Percentiles rank a stretch among this genome's conserved stretches.
Evolutionary conservation across 2,888 invertebrate species (phyloP).

Genomic region (Luperina nickerlii): DNA sequence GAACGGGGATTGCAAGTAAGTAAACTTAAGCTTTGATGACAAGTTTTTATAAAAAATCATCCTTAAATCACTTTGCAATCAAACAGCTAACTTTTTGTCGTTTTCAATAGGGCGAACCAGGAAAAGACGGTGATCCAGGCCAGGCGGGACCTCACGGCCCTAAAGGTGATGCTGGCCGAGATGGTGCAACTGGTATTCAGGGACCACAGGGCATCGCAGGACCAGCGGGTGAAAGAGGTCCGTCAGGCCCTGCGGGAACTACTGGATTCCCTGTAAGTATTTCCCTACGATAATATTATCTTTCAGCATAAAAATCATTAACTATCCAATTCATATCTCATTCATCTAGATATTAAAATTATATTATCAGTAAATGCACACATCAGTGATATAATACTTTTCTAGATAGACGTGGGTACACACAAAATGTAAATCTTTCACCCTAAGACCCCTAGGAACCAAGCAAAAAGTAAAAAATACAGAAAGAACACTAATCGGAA

Average conservation of each 20-base stretch:
- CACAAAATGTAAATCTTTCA: not conserved
- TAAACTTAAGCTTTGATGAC: not conserved
- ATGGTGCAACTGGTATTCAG: constrained; percentile 93
- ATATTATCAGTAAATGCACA: not conserved
- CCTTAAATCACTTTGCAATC: not conserved
- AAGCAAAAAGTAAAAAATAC: no score
- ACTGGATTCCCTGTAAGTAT: constrained; percentile 94
- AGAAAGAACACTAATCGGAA: no score
- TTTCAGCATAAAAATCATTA: not conserved
- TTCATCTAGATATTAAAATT: not conserved
- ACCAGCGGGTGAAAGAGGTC: constrained; percentile 94
- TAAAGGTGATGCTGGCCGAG: constrained; percentile 94
- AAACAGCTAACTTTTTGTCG: not conserved
- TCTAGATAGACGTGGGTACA: no score
- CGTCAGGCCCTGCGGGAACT: constrained; percentile 93
- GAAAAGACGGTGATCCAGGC: constrained; percentile 95
- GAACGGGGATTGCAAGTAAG: constrained; percentile 93
- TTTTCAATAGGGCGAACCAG: constrained; percentile 92
- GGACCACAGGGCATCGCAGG: constrained; percentile 94
- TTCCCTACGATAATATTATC: not conserved
- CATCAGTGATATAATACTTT: not conserved
- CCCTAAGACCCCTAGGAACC: no score
- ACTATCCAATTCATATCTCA: not conserved
- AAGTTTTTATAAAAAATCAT: not conserved
- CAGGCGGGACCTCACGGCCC: constrained; percentile 94